Conservation (phyloP, 2,888 invertebrate genomes). For the Nineta flava region DNA sequence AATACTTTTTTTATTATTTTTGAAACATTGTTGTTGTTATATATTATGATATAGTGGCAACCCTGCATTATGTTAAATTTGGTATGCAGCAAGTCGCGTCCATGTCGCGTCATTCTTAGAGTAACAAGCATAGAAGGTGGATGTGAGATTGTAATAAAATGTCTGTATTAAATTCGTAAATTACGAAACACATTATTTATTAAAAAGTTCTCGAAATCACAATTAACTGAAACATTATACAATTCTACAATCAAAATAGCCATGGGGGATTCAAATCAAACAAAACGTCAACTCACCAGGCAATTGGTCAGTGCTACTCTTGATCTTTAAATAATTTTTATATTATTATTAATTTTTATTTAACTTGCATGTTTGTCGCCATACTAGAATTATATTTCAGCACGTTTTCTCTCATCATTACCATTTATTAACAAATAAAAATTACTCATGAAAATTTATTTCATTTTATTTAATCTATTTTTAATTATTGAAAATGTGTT, state of each 20-base stretch:
- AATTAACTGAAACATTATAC: not conserved
- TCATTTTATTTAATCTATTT: too few relatives aligned
- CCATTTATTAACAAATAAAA: too few relatives aligned
- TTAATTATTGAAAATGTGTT: too few relatives aligned
- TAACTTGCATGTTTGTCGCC: conserved; percentile 4
- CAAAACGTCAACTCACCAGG: conserved; percentile 41
- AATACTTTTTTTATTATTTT: too few relatives aligned
- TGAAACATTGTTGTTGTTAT: not conserved
- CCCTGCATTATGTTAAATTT: conserved; percentile 4
- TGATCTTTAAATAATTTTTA: not conserved
- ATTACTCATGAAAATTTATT: too few relatives aligned
- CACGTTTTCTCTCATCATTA: conserved; percentile 4
- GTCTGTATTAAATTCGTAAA: conserved; percentile 3
- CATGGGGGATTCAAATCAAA: conserved; percentile 3
- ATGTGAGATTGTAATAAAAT: not conserved
- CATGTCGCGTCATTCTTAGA: conserved; percentile 4
- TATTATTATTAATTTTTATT: not conserved
- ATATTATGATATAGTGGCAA: not conserved
- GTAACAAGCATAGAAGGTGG: not conserved
- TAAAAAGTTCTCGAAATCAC: not conserved
- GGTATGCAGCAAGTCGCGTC: not conserved
- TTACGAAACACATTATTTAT: not conserved
- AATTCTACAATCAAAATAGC: not conserved
- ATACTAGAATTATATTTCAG: conserved; percentile 3
- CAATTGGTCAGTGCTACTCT: conserved; percentile 40